Percentiles rank a stretch among this genome's conserved stretches.
phyloP scores from a whole-genome alignment of 2,113 vertebrate species.

The Elaphurus davidianus region DNA sequence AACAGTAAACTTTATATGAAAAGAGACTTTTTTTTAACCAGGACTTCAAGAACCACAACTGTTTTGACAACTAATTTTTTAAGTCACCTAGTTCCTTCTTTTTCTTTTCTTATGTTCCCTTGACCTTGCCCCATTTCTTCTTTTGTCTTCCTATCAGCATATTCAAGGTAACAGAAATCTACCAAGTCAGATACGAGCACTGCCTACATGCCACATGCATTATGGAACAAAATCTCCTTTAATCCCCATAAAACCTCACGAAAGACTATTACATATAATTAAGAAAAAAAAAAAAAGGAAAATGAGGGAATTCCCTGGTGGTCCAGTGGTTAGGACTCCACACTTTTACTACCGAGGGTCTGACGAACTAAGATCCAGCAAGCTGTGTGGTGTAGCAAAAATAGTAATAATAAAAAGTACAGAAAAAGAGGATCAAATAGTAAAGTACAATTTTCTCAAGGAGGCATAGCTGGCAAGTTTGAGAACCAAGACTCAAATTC shows the following conservation, averaged over 20 bases:
- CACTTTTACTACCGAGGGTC: background rate
- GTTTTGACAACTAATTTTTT: background rate
- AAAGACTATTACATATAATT: background rate
- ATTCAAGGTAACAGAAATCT: background rate
- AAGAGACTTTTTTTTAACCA: background rate
- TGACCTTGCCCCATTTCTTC: background rate
- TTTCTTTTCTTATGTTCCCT: background rate
- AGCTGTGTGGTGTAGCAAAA: background rate
- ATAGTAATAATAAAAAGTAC: background rate
- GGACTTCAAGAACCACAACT: background rate
- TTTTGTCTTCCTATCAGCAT: background rate
- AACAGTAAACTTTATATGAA: background rate
- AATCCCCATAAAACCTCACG: background rate
- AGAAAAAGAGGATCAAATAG: background rate
- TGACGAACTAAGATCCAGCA: background rate
- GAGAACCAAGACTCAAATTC: background rate
- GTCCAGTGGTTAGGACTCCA: background rate
- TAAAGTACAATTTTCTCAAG: background rate
- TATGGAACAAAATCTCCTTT: background rate
- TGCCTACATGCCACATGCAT: background rate
- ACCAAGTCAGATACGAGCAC: background rate
- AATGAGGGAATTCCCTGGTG: background rate
- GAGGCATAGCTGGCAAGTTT: background rate
- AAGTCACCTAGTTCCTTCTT: background rate
- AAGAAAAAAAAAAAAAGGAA: background rate